Evolutionary conservation across 2,797 vertebrate genomes (phyloP).

Genomic region (Coregonus suidteri): DNA sequence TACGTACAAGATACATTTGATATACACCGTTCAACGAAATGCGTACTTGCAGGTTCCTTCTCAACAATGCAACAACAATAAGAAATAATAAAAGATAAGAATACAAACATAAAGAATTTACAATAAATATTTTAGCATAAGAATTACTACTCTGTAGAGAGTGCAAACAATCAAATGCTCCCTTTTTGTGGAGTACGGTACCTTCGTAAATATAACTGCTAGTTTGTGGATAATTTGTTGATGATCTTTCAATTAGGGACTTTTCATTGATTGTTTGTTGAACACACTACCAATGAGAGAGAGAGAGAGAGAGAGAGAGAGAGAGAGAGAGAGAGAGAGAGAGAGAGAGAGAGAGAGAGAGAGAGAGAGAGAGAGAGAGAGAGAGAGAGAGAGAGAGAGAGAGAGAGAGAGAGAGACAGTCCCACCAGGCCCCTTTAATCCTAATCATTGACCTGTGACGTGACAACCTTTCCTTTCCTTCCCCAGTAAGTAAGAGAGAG

Average conservation of each 20-base stretch:
- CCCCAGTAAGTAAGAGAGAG: neutral
- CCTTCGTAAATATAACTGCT: neutral
- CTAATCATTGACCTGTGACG: neutral
- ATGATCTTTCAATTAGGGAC: neutral
- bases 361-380: neutral
- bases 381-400: no score
- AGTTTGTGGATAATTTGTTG: neutral
- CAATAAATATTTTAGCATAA: neutral
- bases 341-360: neutral
- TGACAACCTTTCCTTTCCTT: neutral
- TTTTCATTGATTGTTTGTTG: neutral
- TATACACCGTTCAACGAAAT: no score
- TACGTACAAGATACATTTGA: no score
- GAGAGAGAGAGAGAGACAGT: neutral
- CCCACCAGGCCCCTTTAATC: neutral
- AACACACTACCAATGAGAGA: neutral
- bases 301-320: neutral
- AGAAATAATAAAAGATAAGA: no score
- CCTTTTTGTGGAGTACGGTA: neutral
- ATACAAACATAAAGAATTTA: no score
- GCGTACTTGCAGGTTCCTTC: no score
- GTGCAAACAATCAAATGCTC: neutral
- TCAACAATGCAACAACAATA: no score
- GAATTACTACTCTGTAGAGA: neutral
- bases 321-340: no score